phyloP scores from a whole-genome alignment of 2,888 invertebrate genomes.

The Harmothoe impar region DNA sequence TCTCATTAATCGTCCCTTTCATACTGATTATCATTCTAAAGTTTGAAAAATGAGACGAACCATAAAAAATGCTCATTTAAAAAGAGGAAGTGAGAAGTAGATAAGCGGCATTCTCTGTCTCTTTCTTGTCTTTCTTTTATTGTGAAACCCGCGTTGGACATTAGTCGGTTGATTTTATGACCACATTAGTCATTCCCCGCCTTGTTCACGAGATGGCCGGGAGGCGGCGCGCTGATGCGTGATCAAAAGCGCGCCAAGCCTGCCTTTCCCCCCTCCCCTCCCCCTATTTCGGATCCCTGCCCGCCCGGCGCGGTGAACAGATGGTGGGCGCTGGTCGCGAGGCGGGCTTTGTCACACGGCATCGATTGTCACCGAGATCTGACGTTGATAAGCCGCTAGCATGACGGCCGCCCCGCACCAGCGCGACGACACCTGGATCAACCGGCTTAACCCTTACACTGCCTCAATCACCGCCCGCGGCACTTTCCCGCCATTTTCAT shows the following conservation, averaged over 20 bases:
- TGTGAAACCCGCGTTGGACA: neutral
- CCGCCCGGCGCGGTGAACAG: constrained; percentile 33
- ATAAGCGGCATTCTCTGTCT: constrained; percentile 2
- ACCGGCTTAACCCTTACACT: constrained; percentile 34
- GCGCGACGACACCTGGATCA: constrained; percentile 53
- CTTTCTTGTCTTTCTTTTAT: neutral
- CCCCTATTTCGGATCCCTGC: constrained; percentile 23
- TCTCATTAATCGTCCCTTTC: constrained; percentile 20
- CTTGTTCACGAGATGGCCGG: constrained; percentile 54
- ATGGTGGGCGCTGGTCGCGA: constrained; percentile 43
- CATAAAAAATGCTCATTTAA: neutral
- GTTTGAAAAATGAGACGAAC: constrained; percentile 19
- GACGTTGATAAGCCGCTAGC: constrained; percentile 53
- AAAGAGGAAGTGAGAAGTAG: constrained; percentile 27
- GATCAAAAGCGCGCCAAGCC: constrained; percentile 34
- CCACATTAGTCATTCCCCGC: constrained; percentile 55
- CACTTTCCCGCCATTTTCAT: neutral
- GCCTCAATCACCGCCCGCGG: neutral
- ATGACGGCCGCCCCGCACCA: constrained; percentile 29
- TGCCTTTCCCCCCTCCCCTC: neutral
- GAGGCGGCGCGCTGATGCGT: constrained; percentile 43
- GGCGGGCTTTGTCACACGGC: constrained; percentile 52
- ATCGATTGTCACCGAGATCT: constrained; percentile 54
- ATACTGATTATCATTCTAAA: neutral
- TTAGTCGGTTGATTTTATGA: constrained; percentile 59